A percentile compares a stretch with the other conserved stretches of the same genome.
phyloP scores from a whole-genome alignment of 2,113 vertebrate species.

The Paralichthys olivaceus region DNA sequence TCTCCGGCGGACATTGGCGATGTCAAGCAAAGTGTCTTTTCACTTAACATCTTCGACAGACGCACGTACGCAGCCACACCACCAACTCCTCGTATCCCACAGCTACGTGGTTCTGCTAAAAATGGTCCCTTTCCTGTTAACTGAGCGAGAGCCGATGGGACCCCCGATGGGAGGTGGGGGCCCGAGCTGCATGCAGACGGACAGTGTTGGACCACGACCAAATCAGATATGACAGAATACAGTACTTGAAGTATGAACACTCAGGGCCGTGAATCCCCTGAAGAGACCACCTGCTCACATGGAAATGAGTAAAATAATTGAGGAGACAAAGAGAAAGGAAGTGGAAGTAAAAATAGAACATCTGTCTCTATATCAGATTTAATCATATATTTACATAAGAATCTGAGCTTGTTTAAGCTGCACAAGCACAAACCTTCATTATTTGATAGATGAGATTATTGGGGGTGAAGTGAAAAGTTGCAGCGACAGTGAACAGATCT shows the following conservation, averaged over 20 bases:
- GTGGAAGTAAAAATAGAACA: slow-evolving; percentile 33
- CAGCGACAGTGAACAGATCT: background rate
- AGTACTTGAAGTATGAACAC: slow-evolving; percentile 63
- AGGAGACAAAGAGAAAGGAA: slow-evolving; percentile 27
- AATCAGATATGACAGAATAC: slow-evolving; percentile 70
- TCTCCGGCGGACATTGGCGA: slow-evolving; percentile 28
- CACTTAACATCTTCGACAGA: background rate
- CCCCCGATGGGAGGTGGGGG: slow-evolving; percentile 40
- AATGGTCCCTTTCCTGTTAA: slow-evolving; percentile 68
- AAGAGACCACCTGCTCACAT: slow-evolving; percentile 55
- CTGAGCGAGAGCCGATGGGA: slow-evolving; percentile 32
- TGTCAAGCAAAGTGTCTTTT: slow-evolving; percentile 31
- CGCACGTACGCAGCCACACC: slow-evolving; percentile 2
- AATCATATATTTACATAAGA: background rate
- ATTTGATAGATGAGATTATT: background rate
- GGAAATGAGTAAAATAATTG: slow-evolving; percentile 25
- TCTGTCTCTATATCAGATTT: slow-evolving; percentile 16
- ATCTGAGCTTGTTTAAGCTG: background rate
- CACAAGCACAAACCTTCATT: background rate
- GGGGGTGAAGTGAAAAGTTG: too few species aligned
- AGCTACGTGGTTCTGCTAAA: slow-evolving; percentile 19
- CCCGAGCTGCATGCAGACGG: slow-evolving; percentile 29
- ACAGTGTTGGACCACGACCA: slow-evolving; percentile 51
- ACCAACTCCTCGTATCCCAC: slow-evolving; percentile 1
- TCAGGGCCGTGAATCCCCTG: slow-evolving; percentile 34